Conservation (phyloP, 2,888 invertebrate species). For the Melanchra persicariae region DNA sequence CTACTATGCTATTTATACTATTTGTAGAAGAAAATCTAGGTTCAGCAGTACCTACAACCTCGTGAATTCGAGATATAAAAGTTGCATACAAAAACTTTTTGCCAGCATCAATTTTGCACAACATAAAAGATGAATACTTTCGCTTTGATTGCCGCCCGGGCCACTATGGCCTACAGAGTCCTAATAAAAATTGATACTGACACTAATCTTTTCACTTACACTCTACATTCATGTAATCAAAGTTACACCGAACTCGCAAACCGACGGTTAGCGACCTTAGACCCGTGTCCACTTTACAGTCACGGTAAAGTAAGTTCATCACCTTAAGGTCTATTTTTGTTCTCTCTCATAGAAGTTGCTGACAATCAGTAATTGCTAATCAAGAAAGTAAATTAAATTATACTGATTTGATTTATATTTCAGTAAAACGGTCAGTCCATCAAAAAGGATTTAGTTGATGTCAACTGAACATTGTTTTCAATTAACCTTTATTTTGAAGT, state of each 20-base stretch:
- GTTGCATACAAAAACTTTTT: slow-evolving; percentile 1
- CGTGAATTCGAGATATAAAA: slow-evolving; percentile 16
- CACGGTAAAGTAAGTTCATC: background rate
- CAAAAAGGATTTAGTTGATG: background rate
- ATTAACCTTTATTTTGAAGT: background rate
- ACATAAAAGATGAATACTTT: slow-evolving; percentile 5
- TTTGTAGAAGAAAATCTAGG: slow-evolving; percentile 20
- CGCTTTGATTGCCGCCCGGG: slow-evolving; percentile 8
- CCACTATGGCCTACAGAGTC: background rate
- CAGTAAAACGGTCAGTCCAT: background rate
- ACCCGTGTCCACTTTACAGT: background rate
- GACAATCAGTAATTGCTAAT: background rate
- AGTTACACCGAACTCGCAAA: background rate
- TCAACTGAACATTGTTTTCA: background rate
- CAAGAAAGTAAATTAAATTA: background rate
- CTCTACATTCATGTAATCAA: background rate
- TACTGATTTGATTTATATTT: background rate
- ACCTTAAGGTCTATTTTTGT: background rate
- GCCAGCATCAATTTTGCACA: slow-evolving; percentile 16
- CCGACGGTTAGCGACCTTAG: background rate
- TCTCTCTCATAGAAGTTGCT: background rate
- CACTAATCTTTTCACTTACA: slow-evolving; percentile 2
- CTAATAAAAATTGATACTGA: slow-evolving; percentile 13
- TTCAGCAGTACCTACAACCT: background rate
- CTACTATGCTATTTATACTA: slow-evolving; percentile 19